Evolutionary conservation across 2,113 vertebrate species (phyloP).

Genomic region (Reinhardtius hippoglossoides): DNA sequence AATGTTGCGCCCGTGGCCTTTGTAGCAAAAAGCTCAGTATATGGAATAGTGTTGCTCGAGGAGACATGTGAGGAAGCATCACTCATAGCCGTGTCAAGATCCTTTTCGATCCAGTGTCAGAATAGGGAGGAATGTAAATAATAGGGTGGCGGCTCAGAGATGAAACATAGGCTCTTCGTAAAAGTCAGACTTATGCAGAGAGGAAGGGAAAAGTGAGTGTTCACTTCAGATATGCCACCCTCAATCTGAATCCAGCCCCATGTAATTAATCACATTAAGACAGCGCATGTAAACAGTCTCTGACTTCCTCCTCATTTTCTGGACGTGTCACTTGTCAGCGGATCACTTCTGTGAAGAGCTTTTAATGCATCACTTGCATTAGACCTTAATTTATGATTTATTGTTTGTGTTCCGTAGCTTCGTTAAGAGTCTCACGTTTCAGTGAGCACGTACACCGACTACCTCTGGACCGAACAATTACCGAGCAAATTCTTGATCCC

Average conservation of each 20-base stretch:
- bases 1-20: not conserved
- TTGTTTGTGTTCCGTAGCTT: not conserved
- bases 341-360: not conserved
- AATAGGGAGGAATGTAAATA: conserved; percentile 1
- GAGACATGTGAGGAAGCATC: not conserved
- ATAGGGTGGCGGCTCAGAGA: not conserved
- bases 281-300: conserved; percentile 2
- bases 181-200: not conserved
- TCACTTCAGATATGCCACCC: not conserved
- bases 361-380: not conserved
- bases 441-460: not conserved
- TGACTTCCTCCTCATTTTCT: conserved; percentile 6
- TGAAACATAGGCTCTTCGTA: not conserved
- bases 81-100: not conserved
- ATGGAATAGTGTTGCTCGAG: not conserved
- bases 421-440: not conserved
- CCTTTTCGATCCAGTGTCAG: conserved; percentile 6
- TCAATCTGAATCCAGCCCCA: conserved; percentile 14
- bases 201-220: not conserved
- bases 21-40: not conserved
- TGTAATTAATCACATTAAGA: conserved; percentile 19
- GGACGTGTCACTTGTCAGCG: not conserved
- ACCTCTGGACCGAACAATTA: not conserved
- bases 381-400: not conserved
- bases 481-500: not conserved